A percentile compares a stretch with the other conserved stretches of the same genome.
phyloP scores from a whole-genome alignment of 2,797 vertebrate genomes.

The Dendrocincla fuliginosa region DNA sequence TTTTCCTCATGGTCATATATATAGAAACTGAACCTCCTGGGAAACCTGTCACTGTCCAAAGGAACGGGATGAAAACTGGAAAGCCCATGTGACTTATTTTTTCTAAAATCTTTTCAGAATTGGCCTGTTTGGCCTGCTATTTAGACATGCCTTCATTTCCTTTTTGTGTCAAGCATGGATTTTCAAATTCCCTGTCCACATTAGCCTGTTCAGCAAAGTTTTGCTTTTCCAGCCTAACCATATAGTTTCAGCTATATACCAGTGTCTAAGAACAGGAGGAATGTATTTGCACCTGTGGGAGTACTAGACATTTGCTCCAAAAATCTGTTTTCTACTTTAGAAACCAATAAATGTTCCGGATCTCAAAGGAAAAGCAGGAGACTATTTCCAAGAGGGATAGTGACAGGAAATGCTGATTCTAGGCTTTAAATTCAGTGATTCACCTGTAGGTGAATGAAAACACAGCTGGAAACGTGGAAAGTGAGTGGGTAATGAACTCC shows the following conservation, averaged over 20 bases:
- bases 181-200: neutral
- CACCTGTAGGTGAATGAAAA: neutral
- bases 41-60: neutral
- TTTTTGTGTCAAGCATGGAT: neutral
- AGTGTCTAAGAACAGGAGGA: neutral
- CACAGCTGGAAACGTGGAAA: neutral
- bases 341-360: neutral
- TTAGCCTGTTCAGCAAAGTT: neutral
- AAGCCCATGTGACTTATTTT: accelerated
- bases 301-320: neutral
- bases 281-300: neutral
- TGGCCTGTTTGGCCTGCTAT: neutral
- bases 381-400: neutral
- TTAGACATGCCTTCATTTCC: neutral
- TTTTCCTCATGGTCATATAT: accelerated
- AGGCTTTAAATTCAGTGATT: neutral
- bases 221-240: neutral
- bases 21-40: neutral
- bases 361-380: neutral
- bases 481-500: neutral
- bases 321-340: neutral
- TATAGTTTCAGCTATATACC: neutral
- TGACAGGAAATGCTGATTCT: neutral
- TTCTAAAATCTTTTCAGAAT: neutral
- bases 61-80: neutral